Base-by-base conservation (phyloP, 2,888 invertebrate species). In the Rhingia rostrata region DNA sequence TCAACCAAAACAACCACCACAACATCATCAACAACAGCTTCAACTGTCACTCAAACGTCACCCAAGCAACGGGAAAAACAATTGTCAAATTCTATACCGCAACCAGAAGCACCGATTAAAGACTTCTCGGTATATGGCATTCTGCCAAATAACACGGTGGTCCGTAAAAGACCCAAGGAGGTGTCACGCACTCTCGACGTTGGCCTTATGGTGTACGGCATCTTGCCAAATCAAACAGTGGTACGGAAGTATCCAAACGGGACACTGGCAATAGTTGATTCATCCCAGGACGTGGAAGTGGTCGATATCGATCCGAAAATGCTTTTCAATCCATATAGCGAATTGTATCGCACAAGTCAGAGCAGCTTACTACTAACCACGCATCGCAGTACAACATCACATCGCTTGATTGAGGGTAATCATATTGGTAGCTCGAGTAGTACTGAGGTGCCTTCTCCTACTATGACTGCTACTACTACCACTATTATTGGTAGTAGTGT, bases 211-310 rank as follows among this genome's bases (percentile, higher is more conserved):
- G 94, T 95, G 87, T 96, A 95, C 90, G 95, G 95, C 88, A 94
- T 96, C 88, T 93, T 95, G 88, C 95, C 95, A 85, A 95, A 96
- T 91, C 95, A 95, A 92, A 95, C 95, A 86, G 94, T 96, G 91
- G 94, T 96, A 90, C 94, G 95, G 92, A 95, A 95, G 92, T 96
- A 94, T 90, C 95, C 95, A 87, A 96, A 96, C 89, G 96, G 96
- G 91, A 95, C 95, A 90, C 92, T 94, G 91, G 94, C 95, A 91
- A 95, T 95, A 91, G 94, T 95, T 89, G 86, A 86, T 67, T 81
- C 85, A 37, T 67, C 81, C 2, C 22, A 85, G 56, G 93, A 93
- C 92, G 54, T 87, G 6, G 93, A 93, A 91, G 91, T 93, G 92
- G 92, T 93, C 91, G 92, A 93, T 92, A 93, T 93, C 90, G 93